Base-by-base conservation (phyloP, 2,888 invertebrate species). In the Amblyjoppa proteus region DNA sequence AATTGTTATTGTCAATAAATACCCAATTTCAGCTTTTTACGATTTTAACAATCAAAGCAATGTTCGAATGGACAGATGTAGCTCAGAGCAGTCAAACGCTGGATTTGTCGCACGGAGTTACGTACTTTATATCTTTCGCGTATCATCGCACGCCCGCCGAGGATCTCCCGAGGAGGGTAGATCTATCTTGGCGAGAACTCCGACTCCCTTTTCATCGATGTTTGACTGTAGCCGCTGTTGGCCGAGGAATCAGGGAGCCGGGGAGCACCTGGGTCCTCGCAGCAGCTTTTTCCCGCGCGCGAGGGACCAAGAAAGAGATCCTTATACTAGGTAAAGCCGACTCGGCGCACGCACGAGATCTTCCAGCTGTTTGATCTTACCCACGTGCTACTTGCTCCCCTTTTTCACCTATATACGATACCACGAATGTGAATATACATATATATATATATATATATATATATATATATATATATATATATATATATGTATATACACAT, bases 291-390 rank as follows among this genome's bases (percentile, higher is more conserved):
- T 81, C 76, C 76, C 45, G 41, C 77, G 77, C 85, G 76, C 85
- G 70, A 56, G 88, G 89, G 64, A 31, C 89, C 89, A 91, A 92
- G 91, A 92, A 92, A 91, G 90, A 91, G 90, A 91, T 91, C 90
- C 89, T 92, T 91, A 88, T 87, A 73, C 84, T 73, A 70, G 69
- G 77, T 25, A 74, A 77, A 64, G 79, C 79, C 70, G 34, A 51
- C 75, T 70, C 80, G 83, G 85, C 88, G 87, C 90, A 90, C 90
- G 91, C 92, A 90, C 91, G 91, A 91, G 91, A 93, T 93, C 93
- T 93, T 94, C 93, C 94, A 94, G 94, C 93, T 94, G 94, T 94
- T 93, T 93, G 93, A 93, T 94, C 92, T 90, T 89, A 89, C 91
- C 92, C 92, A 92, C 93, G 92, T 91, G 92, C 89, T 75, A 71